Evolutionary conservation across 2,888 invertebrate genomes (phyloP), one percentile per base, ranked within the genome.

Genomic region (Resseliella maxima): DNA sequence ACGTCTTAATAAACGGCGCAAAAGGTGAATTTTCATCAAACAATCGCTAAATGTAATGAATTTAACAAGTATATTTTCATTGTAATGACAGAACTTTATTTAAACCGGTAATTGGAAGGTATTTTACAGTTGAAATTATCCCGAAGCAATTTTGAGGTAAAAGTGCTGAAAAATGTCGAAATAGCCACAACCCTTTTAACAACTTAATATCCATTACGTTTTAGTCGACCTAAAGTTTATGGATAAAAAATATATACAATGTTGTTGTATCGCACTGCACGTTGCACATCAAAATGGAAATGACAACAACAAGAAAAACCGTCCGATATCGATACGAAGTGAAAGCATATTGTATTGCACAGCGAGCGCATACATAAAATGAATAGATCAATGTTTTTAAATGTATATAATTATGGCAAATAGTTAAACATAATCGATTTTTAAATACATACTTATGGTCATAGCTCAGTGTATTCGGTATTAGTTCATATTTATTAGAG

Each of bases 391-490:
- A 72, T 72, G 72, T 2, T 72, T 50, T 72, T 72, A 72, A 72
- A 35, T 31, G 72, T 72, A 72, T 72, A 72, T 72, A 72, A 72
- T 72, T 72, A 72, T 35, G 72, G 72, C 31, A 72, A 72, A 72
- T 72, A 72, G 72, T 72, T 72, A 31, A 15, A 72, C 31, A 18
- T 72, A 72, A 72, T 72, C 72, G 72, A 72, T 72, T 72, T 72
- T 72, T 72, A 72, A 72, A 72, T 72, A 72, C 72, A 72, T 72
- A 72, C 31, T 72, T 72, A 72, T 72, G 72, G 31, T 15, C 72
- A 72, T 72, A 72, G 72, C 72, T 0, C 31, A 18, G 41, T n/a
- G 50, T 21, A 18, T 50, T 50, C 18, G n/a, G 18, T 21, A 59
- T 59, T 2, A 35, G 35, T 72, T 31, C 15, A 35, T 18, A 72